These are phyloP conservation scores for Progne subis DNA, from an alignment of 2,113 vertebrate species.

Conservation along the genomic window DNA sequence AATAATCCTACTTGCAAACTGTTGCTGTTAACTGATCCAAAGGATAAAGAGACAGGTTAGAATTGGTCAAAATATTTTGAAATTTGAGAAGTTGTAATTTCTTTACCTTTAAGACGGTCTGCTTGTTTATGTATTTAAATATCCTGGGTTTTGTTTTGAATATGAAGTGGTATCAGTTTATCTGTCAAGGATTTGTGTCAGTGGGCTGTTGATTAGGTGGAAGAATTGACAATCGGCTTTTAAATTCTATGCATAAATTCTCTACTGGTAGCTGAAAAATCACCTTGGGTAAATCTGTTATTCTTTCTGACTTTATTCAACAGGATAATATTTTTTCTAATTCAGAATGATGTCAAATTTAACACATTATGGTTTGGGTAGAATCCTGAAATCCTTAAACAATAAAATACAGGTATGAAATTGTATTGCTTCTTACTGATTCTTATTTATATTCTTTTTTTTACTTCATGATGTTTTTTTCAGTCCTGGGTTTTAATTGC, in stretches of 20 bases:
- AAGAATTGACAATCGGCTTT: not conserved
- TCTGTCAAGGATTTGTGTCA: not conserved
- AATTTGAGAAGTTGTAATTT: not conserved
- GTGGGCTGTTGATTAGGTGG: not conserved
- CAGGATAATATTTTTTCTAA: not conserved
- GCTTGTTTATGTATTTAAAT: not conserved
- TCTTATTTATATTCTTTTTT: not conserved
- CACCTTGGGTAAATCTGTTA: not conserved
- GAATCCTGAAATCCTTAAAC: not conserved
- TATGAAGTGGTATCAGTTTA: not conserved
- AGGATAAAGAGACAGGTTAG: conserved; percentile 77
- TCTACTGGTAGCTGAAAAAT: not conserved
- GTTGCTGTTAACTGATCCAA: conserved; percentile 73
- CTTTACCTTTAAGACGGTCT: not conserved
- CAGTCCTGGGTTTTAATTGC: not conserved
- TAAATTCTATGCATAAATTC: not conserved
- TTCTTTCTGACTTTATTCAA: not conserved
- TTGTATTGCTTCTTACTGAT: not conserved
- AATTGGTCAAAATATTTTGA: not conserved
- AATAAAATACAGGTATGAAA: not conserved
- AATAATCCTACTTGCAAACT: conserved; percentile 67
- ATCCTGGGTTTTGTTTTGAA: not conserved
- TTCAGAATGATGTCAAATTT: not conserved
- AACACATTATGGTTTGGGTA: not conserved
- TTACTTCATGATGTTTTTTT: not conserved